phyloP scores from a whole-genome alignment of 2,888 invertebrate genomes.

The Stenodema calcarata region DNA sequence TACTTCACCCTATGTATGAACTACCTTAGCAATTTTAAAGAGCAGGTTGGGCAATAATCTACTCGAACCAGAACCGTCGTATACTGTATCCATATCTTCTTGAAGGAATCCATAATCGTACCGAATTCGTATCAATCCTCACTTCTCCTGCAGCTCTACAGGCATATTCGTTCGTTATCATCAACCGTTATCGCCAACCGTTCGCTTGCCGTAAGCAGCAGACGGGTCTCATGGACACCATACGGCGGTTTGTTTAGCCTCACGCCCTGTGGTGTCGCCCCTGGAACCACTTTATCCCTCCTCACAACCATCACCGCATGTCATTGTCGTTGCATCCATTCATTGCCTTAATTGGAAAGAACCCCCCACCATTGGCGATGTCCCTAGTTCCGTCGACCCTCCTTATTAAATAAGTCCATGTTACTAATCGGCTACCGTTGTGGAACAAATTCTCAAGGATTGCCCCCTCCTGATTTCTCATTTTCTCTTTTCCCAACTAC shows the following conservation, averaged over 20 bases:
- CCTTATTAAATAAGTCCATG: background rate
- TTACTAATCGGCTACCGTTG: background rate
- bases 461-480: background rate
- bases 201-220: background rate
- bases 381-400: background rate
- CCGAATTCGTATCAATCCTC: no score
- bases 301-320: background rate
- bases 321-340: background rate
- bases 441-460: background rate
- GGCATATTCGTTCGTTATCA: no score
- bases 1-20: no score
- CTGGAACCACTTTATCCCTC: background rate
- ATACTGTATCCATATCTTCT: no score
- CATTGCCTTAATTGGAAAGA: conserved; percentile 10
- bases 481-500: no score
- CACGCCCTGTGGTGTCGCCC: background rate
- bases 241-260: background rate
- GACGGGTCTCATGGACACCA: background rate
- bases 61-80: no score
- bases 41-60: no score
- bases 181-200: background rate
- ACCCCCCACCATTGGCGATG: background rate
- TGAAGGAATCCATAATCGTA: no score
- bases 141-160: no score
- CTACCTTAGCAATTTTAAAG: no score